Evolutionary conservation across 2,113 vertebrate genomes (phyloP), one percentile per base, ranked within the genome.

Genomic region (Plecotus auritus): DNA sequence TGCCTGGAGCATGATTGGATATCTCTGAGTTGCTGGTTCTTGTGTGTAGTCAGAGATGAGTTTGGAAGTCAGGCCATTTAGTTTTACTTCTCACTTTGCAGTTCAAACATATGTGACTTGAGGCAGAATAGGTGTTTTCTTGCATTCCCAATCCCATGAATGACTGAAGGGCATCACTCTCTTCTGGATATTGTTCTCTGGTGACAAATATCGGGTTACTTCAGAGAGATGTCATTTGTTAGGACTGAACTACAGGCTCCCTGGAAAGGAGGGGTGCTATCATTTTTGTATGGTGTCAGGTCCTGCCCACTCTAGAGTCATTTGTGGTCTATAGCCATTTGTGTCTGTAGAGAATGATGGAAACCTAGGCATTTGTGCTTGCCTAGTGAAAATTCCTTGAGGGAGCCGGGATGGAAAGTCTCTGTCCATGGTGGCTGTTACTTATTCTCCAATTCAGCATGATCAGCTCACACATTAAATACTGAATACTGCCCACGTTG

Each of bases 381-480:
- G n/a, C 51, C 74, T 59, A 9, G 45, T 83, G 67, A 80, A 82
- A 94, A 72, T 10, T 17, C 18, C 56, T 59, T 67, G 45, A 88
- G 51, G 23, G 40, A 76, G 20, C 7, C 6, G 1, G 70, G 49
- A 72, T 54, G 78, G 26, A 22, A 37, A 61, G 94, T 80, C 20
- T 56, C 96, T 97, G 88, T 96, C 96, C 96, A 77, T 92, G 86
- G 93, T 97, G 32, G 37, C 69, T 26, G 5, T 9, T 20, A 5
- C 30, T 59, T 35, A 61, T 23, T 9, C 32, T 51, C 67, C 45
- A 20, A 20, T 81, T 81, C 35, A 59, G 64, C 74, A 67, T 28
- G 17, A 42, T 70, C 56, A 54, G 13, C 28, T 59, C 82, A 87
- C 67, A 77, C 7, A 37, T 73, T 32, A 30, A 86, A 35, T 80